Evolutionary conservation across 2,113 vertebrate species (phyloP).

Genomic region (Caranx ignobilis): DNA sequence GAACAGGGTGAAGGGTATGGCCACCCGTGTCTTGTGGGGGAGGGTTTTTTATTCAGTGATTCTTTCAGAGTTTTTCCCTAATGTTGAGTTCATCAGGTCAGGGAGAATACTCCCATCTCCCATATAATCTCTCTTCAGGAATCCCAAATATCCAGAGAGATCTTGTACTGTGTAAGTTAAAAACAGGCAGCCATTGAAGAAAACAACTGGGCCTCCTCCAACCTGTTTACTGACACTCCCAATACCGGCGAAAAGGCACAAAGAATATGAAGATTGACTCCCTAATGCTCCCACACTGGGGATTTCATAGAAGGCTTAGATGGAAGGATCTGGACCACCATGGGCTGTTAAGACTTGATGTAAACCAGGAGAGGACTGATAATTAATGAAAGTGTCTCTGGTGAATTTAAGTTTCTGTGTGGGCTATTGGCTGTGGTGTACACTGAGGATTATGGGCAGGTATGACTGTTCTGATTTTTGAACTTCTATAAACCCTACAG

Average conservation of each 20-base stretch:
- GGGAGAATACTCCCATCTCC: conserved; percentile 67
- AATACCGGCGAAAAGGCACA: conserved; percentile 38
- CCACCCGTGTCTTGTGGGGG: conserved; percentile 56
- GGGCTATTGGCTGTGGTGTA: conserved; percentile 13
- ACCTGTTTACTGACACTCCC: conserved; percentile 59
- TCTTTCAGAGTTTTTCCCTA: conserved; percentile 54
- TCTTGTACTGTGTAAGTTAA: conserved; percentile 34
- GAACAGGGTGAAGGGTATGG: conserved; percentile 68
- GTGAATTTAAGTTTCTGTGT: conserved; percentile 38
- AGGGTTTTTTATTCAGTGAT: conserved; percentile 57
- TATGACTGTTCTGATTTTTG: not conserved
- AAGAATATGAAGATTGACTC: conserved; percentile 66
- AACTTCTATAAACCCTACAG: not conserved
- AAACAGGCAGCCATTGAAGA: conserved; percentile 50
- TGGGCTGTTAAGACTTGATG: conserved; percentile 34
- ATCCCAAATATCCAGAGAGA: conserved; percentile 71
- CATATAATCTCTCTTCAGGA: conserved; percentile 59
- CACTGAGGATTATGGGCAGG: not conserved
- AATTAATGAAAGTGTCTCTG: conserved; percentile 53
- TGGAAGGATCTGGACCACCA: conserved; percentile 65
- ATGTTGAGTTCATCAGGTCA: conserved; percentile 60
- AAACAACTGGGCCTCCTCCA: conserved; percentile 56
- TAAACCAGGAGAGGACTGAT: conserved; percentile 37
- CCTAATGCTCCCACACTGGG: conserved; percentile 51
- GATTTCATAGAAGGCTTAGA: conserved; percentile 48